A percentile compares a stretch with the other conserved stretches of the same genome.
These are phyloP conservation scores for Atta cephalotes DNA, from an alignment of 1,140 invertebrate genomes.

Conservation along the genomic window DNA sequence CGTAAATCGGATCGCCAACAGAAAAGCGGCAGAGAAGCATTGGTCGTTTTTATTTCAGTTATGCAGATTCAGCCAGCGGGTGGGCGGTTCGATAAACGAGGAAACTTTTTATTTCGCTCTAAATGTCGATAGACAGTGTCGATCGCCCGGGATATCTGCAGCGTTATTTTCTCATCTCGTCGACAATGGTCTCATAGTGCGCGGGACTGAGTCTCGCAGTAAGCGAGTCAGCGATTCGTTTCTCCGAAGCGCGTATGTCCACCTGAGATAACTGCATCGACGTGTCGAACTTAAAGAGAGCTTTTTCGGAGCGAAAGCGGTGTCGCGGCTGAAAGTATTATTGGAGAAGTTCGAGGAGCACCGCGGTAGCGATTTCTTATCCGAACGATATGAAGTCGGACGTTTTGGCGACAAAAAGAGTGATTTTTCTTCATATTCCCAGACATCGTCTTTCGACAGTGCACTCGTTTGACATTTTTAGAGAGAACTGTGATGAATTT, in stretches of 20 bases:
- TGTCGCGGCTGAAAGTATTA: conserved; percentile 37
- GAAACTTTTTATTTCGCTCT: conserved; percentile 55
- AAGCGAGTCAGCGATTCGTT: conserved; percentile 53
- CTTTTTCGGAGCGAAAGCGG: conserved; percentile 33
- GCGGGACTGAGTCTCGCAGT: neutral
- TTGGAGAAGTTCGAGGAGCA: conserved; percentile 50
- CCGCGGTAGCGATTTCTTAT: conserved; percentile 32
- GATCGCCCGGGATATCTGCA: conserved; percentile 17
- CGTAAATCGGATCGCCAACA: conserved; percentile 6
- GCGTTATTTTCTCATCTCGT: conserved; percentile 58
- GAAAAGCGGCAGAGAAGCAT: conserved; percentile 45
- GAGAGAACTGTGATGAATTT: neutral
- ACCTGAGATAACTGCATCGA: conserved; percentile 52
- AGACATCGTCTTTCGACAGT: conserved; percentile 11
- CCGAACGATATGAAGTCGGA: conserved; percentile 32
- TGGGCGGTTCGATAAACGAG: conserved; percentile 31
- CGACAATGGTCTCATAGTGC: conserved; percentile 15
- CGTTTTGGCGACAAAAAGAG: conserved; percentile 36
- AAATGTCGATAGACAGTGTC: conserved; percentile 41
- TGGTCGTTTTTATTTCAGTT: conserved; percentile 50
- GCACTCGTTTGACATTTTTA: conserved; percentile 21
- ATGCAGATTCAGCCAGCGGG: conserved; percentile 26
- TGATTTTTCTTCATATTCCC: neutral
- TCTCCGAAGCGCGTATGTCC: conserved; percentile 43
- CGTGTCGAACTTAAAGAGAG: conserved; percentile 34